phyloP scores from a whole-genome alignment of 2,113 vertebrate species.

The Alces alces region DNA sequence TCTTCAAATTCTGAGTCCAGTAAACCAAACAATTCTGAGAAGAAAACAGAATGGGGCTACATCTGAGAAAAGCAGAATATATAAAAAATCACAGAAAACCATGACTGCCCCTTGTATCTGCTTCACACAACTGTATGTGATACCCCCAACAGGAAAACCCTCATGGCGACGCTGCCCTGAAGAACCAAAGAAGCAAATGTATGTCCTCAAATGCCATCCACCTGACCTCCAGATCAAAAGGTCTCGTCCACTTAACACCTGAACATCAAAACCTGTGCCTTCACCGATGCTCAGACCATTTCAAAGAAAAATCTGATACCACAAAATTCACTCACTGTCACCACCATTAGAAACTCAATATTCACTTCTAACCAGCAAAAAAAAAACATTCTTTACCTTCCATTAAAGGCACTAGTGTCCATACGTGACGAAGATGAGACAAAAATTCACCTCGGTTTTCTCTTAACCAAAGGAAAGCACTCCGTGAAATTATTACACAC shows the following conservation, averaged over 20 bases:
- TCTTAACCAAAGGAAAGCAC: slow-evolving; percentile 46
- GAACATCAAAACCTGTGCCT: slow-evolving; percentile 24
- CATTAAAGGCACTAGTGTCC: slow-evolving; percentile 80
- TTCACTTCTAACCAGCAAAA: slow-evolving; percentile 52
- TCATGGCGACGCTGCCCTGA: not conserved
- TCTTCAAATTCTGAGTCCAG: slow-evolving; percentile 34
- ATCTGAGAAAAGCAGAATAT: not conserved
- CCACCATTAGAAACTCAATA: slow-evolving; percentile 71
- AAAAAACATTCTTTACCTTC: slow-evolving; percentile 73
- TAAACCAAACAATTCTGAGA: slow-evolving; percentile 24
- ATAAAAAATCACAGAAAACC: slow-evolving; percentile 7
- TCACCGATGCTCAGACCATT: not conserved
- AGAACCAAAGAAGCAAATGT: not conserved
- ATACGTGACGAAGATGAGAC: slow-evolving; percentile 69
- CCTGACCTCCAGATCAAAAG: slow-evolving; percentile 3
- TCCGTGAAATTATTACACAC: slow-evolving; percentile 71
- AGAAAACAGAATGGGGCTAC: not conserved
- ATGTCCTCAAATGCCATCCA: slow-evolving; percentile 19
- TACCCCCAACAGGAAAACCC: not conserved
- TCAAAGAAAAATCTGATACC: slow-evolving; percentile 53
- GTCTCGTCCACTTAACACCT: not conserved
- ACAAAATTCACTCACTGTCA: slow-evolving; percentile 55
- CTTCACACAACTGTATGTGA: not conserved
- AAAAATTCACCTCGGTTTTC: slow-evolving; percentile 77
- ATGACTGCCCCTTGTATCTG: not conserved